Percentiles rank a stretch among this genome's conserved stretches.
These are phyloP conservation scores for Hippoglossus hippoglossus DNA, from an alignment of 2,797 vertebrate species.

Conservation along the genomic window DNA sequence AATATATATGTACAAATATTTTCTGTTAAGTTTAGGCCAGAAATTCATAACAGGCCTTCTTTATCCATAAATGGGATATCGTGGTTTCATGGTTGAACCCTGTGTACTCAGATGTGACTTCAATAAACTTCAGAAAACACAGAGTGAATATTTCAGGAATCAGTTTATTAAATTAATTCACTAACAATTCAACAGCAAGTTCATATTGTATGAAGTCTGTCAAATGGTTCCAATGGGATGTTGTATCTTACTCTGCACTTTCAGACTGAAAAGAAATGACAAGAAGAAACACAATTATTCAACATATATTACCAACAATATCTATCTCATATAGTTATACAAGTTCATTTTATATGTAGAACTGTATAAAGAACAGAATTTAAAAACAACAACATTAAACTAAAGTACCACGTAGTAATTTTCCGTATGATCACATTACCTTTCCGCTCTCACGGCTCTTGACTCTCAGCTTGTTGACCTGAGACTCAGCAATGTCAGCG, in stretches of 20 bases:
- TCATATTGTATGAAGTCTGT: conserved; percentile 65
- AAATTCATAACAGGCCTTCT: background rate
- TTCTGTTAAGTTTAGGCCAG: background rate
- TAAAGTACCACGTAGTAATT: too few species aligned
- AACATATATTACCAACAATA: background rate
- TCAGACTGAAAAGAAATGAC: conserved; percentile 48
- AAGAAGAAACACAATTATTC: conserved; percentile 6
- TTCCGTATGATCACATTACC: conserved; percentile 33
- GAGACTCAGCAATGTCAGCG: conserved; percentile 91
- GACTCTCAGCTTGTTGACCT: conserved; percentile 91
- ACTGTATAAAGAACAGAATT: too few species aligned
- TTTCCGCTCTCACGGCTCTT: conserved; percentile 88
- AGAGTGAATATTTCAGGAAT: background rate
- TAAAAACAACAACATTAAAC: background rate
- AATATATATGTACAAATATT: too few species aligned
- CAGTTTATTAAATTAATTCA: conserved; percentile 55
- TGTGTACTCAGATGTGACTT: background rate
- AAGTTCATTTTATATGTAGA: background rate
- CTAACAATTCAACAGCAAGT: conserved; percentile 38
- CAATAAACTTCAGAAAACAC: background rate
- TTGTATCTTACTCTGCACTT: conserved; percentile 43
- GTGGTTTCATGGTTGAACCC: background rate
- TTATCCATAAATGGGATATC: background rate
- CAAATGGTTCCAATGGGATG: conserved; percentile 16
- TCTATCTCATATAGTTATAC: background rate